Base-by-base conservation (phyloP, 1,140 invertebrate genomes). In the Heliothis subflexa region DNA sequence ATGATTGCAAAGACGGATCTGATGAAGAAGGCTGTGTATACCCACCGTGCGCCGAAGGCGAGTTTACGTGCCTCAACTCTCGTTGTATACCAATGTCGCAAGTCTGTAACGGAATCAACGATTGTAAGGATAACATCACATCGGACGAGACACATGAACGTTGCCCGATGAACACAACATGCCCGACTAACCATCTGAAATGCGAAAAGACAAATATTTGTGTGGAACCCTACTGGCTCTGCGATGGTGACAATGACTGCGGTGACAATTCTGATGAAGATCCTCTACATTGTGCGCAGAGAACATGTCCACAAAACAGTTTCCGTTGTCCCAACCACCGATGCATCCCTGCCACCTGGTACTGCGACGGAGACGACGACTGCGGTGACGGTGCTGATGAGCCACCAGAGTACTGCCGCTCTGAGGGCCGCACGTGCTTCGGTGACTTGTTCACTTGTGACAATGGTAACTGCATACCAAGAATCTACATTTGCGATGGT, bases 401-500 rank as follows among this genome's bases (percentile, higher is more conserved):
- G 93, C 98, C 98, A 0, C 97, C 97, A 84, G 97, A 97, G 86
- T 99, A 99, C 89, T 99, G 98, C 88, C 98, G 98, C 85, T 98
- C 97, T 14, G 98, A 99, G 90, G 98, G 98, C n/a, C 96, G 98
- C 82, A 99, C 98, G 0, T 99, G 99, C 89, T 99, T 98, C 83
- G 98, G 98, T 0, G 98, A 99, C 91, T 94, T 99, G 0, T 99
- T 99, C 87, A 99, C 98, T 0, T 99, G 99, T 88, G 98, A 98
- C 86, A 99, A 99, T 93, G 99, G 98, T 7, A 99, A 99, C 87
- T 99, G 99, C 90, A 99, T 99, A 81, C 98, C 98, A 0, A 95
- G 98, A 78, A 99, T 98, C 79, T 99, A 99, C 91, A 98, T 99
- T n/a, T 99, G 99, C 88, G 99, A 99, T 91, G 98, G 98, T 0